Percentiles rank a stretch among this genome's conserved stretches.
Conservation (phyloP, 2,888 invertebrate species). For the Drosophila dives region DNA sequence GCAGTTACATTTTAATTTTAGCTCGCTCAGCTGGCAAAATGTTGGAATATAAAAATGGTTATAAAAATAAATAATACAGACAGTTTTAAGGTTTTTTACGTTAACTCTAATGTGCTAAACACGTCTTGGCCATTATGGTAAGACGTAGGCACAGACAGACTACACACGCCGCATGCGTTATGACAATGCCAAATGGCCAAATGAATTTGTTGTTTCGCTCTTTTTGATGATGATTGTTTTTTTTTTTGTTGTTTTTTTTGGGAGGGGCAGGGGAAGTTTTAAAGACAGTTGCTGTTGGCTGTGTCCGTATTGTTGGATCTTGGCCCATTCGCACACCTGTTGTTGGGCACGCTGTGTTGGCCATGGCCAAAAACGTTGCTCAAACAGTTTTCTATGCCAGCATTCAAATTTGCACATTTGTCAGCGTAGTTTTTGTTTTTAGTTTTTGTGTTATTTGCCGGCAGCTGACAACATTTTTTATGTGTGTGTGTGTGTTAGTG, state of each 20-base stretch:
- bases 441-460: conserved; percentile 23
- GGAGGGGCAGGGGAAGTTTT: conserved; percentile 18
- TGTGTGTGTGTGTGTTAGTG: background rate
- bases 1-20: conserved; percentile 51
- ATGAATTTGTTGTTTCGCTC: conserved; percentile 42
- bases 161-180: conserved; percentile 74
- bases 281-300: conserved; percentile 33
- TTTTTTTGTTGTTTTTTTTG: conserved; percentile 38
- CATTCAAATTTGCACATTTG: conserved; percentile 68
- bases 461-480: conserved; percentile 72
- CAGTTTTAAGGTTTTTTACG: conserved; percentile 63
- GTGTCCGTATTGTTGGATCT: conserved; percentile 40
- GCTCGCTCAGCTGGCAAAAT: conserved; percentile 37
- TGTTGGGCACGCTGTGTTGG: conserved; percentile 60
- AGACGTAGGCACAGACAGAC: background rate
- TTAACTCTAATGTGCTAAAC: conserved; percentile 74
- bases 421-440: conserved; percentile 14
- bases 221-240: conserved; percentile 38
- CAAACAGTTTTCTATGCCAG: conserved; percentile 51
- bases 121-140: conserved; percentile 74
- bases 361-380: conserved; percentile 62
- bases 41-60: conserved; percentile 54
- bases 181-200: conserved; percentile 67
- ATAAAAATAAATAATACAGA: conserved; percentile 54
- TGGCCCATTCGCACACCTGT: conserved; percentile 74